These are phyloP conservation scores for Lissonota sp. DNA, from an alignment of 2,888 invertebrate genomes.

Conservation along the genomic window DNA sequence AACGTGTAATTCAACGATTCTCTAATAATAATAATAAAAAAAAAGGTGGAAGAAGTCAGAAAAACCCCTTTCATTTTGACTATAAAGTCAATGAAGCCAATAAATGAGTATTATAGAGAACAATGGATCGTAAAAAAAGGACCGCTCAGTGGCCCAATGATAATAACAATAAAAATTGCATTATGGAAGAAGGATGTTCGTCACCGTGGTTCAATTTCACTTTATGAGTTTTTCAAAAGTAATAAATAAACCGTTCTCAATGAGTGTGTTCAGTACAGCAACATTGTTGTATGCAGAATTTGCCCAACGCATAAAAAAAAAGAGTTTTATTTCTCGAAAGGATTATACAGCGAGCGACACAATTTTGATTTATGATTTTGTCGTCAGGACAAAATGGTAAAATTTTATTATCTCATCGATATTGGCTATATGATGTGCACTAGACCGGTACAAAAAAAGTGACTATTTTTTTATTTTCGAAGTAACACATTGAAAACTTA, in stretches of 20 bases:
- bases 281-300: too few relatives aligned
- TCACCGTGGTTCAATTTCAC: not conserved
- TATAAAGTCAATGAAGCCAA: slow-evolving; percentile 48
- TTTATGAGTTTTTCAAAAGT: too few relatives aligned
- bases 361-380: slow-evolving; percentile 19
- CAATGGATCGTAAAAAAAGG: slow-evolving; percentile 49
- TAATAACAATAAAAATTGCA: slow-evolving; percentile 12
- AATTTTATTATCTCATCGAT: too few relatives aligned
- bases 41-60: slow-evolving; percentile 36
- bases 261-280: too few relatives aligned
- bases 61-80: slow-evolving; percentile 36
- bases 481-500: too few relatives aligned
- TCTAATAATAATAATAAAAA: slow-evolving; percentile 3
- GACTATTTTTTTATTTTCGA: too few relatives aligned
- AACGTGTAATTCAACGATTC: not conserved
- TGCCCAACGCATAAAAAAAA: too few relatives aligned
- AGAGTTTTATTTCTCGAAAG: too few relatives aligned
- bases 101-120: slow-evolving; percentile 53
- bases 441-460: too few relatives aligned
- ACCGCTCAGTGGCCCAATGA: slow-evolving; percentile 38
- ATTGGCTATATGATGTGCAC: too few relatives aligned
- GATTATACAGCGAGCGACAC: not conserved
- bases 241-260: too few relatives aligned
- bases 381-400: not conserved
- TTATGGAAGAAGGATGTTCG: not conserved